Conservation (phyloP, 2,888 invertebrate genomes). For the Acrobeloides nanus region DNA sequence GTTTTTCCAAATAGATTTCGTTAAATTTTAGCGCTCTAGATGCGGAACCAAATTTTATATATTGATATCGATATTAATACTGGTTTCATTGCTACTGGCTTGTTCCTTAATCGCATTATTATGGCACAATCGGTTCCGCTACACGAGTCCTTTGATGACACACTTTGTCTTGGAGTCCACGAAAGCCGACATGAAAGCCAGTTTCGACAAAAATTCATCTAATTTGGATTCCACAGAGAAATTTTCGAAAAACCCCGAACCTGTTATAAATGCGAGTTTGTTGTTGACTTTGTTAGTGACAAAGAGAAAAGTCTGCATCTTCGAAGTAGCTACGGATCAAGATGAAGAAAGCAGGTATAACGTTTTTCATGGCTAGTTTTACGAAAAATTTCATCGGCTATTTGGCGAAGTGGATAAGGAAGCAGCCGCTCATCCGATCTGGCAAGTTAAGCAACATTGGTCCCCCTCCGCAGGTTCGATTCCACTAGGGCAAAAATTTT, state of each 20-base stretch:
- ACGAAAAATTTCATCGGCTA: too few species aligned
- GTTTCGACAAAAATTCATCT: not conserved
- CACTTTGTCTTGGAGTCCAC: too few species aligned
- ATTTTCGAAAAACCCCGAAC: conserved; percentile 17
- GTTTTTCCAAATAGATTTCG: not conserved
- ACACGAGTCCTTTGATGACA: too few species aligned
- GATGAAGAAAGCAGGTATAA: conserved; percentile 26
- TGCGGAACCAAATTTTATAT: not conserved
- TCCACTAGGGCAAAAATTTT: too few species aligned
- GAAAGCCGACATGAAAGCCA: not conserved
- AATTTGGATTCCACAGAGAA: not conserved
- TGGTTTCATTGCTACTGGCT: not conserved
- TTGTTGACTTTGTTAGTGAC: conserved; percentile 42
- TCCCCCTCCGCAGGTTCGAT: too few species aligned
- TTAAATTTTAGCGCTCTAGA: not conserved
- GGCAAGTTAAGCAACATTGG: too few species aligned
- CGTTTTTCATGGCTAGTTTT: too few species aligned
- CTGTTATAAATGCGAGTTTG: conserved; percentile 36
- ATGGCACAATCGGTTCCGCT: too few species aligned
- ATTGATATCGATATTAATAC: not conserved
- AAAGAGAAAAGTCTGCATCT: conserved; percentile 40
- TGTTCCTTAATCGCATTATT: not conserved
- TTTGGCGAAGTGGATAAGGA: too few species aligned
- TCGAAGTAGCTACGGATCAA: conserved; percentile 38
- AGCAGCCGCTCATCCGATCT: too few species aligned